Base-by-base conservation (phyloP, 2,888 invertebrate genomes). In the Cephus pygmeus region DNA sequence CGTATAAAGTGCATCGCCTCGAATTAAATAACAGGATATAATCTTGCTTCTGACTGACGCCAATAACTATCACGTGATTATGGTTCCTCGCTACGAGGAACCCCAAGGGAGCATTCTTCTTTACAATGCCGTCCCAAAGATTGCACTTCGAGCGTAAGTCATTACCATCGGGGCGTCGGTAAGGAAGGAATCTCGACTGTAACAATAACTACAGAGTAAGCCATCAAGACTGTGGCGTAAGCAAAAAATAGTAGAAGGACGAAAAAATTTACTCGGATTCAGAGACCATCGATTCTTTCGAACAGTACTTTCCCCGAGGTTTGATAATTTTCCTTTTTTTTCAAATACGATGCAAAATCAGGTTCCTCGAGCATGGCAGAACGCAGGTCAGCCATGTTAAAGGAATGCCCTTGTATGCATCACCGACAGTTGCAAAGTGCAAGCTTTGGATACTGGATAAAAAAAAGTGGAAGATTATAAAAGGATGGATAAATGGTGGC, bases 401-500 rank as follows among this genome's bases (percentile, higher is more conserved):
- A 56, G 23, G 56, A 56, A 56, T 35, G 56, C 23, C 23, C 9
- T 56, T 1, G 15, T 56, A 23, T 56, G 56, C 56, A 9, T 23
- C 23, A 56, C 23, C 2, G 56, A 9, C 23, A 56, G 2, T 56
- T 6, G 56, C 56, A 56, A 56, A 56, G 56, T 56, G 15, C 56
- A 56, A 56, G 15, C 56, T 56, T 56, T 23, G 56, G 56, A 56
- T 23, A 56, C 9, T 56, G 56, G 56, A 56, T 9, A 23, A 23
- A 56, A 56, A 56, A 56, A 56, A 56, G 9, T 56, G 56, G 56
- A 23, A 56, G 23, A 23, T 23, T 56, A 56, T 56, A 56, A 15
- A 9, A 86, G 88, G 88, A 87, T 86, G 87, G 87, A 88, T 88
- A 88, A 88, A 23, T 56, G 23, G 56, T 56, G 56, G 23, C 56